Conservation (phyloP, 2,888 invertebrate genomes). For the Aspidiotus destructor region DNA sequence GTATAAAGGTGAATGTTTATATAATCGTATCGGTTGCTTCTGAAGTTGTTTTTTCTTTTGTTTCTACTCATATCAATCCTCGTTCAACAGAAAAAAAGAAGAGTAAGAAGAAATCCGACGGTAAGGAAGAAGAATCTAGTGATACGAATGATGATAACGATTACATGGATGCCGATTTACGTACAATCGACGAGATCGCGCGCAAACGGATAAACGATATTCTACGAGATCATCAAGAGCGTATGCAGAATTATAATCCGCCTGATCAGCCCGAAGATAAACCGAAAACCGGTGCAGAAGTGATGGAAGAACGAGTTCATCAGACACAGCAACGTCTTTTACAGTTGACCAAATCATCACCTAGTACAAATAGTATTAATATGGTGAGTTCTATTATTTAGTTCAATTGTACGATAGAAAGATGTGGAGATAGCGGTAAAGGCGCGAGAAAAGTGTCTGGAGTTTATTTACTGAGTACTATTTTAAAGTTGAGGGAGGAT, state of each 20-base stretch:
- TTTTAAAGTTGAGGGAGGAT: background rate
- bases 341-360: slow-evolving; percentile 34
- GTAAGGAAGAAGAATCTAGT: slow-evolving; percentile 42
- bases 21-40: background rate
- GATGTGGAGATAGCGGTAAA: no score
- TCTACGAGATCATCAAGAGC: slow-evolving; percentile 69
- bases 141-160: slow-evolving; percentile 51
- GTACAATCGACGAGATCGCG: slow-evolving; percentile 63
- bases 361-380: slow-evolving; percentile 16
- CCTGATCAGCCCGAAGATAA: slow-evolving; percentile 47
- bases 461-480: slow-evolving; percentile 13
- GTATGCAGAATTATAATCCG: slow-evolving; percentile 54
- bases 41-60: background rate
- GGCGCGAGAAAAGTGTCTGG: slow-evolving; percentile 9
- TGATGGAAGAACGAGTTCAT: slow-evolving; percentile 33
- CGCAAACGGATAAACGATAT: slow-evolving; percentile 68
- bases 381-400: slow-evolving; percentile 8
- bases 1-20: slow-evolving; percentile 60
- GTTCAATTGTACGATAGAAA: background rate
- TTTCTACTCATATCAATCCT: background rate
- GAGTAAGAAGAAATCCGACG: slow-evolving; percentile 47
- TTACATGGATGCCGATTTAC: slow-evolving; percentile 67
- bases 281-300: slow-evolving; percentile 36
- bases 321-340: slow-evolving; percentile 33
- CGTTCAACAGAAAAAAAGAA: slow-evolving; percentile 18